Percentiles rank a stretch among this genome's conserved stretches.
Conservation (phyloP, 92 coral and sea anemone species). For the Heliopora coerulea region DNA sequence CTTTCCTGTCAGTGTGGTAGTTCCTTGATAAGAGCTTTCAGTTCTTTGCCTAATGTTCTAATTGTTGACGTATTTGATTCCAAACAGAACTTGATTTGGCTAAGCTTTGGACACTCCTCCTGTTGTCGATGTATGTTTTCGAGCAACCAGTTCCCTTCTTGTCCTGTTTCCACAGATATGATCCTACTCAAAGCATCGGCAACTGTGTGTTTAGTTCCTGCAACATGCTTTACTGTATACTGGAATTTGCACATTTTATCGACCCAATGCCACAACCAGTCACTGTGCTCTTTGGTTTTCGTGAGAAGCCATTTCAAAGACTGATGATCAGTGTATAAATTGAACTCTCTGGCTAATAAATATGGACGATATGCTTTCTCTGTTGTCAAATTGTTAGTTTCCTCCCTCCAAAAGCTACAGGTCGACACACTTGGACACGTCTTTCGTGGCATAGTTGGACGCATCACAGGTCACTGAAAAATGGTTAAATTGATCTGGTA, state of each 20-base stretch:
- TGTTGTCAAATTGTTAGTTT: slow-evolving; percentile 57
- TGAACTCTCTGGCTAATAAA: slow-evolving; percentile 44
- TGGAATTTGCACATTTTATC: slow-evolving; percentile 61
- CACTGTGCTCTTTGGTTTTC: slow-evolving; percentile 51
- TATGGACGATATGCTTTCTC: slow-evolving; percentile 54
- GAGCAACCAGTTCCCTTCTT: slow-evolving; percentile 43
- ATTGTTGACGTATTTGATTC: slow-evolving; percentile 17
- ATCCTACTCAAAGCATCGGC: slow-evolving; percentile 57
- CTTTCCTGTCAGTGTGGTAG: slow-evolving; percentile 8
- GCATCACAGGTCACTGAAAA: slow-evolving; percentile 56
- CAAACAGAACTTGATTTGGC: slow-evolving; percentile 43
- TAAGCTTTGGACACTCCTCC: slow-evolving; percentile 46
- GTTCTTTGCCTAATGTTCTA: slow-evolving; percentile 20
- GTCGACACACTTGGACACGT: slow-evolving; percentile 28
- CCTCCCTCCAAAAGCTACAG: slow-evolving; percentile 53
- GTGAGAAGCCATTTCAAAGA: slow-evolving; percentile 29
- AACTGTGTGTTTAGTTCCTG: slow-evolving; percentile 52
- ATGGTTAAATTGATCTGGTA: slow-evolving; percentile 46
- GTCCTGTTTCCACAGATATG: slow-evolving; percentile 18
- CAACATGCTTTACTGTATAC: slow-evolving; percentile 53
- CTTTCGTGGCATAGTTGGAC: slow-evolving; percentile 44
- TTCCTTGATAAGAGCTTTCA: slow-evolving; percentile 35
- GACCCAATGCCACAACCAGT: slow-evolving; percentile 61
- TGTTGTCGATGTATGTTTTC: slow-evolving; percentile 42
- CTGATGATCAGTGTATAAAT: slow-evolving; percentile 49